Evolutionary conservation across 2,113 vertebrate species (phyloP).

Genomic region (Centropus unirufus): DNA sequence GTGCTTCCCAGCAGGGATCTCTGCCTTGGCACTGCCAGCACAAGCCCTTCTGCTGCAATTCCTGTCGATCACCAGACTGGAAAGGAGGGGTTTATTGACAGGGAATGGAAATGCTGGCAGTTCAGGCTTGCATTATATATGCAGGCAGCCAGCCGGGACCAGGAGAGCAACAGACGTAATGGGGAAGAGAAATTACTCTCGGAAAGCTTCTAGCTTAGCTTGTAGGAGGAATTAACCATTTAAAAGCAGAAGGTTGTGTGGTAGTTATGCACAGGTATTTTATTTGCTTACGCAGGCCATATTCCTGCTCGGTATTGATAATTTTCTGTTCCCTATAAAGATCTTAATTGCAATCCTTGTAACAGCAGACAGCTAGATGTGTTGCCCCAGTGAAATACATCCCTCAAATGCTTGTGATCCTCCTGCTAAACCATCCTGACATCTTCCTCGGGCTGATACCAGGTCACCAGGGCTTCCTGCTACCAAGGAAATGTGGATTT

Average conservation of each 20-base stretch:
- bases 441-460: neutral
- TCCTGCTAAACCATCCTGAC: neutral
- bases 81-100: slow-evolving; percentile 53
- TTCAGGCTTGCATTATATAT: neutral
- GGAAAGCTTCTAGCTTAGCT: slow-evolving; percentile 17
- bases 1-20: neutral
- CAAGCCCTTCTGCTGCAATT: slow-evolving; percentile 6
- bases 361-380: neutral
- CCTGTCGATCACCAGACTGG: neutral
- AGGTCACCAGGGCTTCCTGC: neutral
- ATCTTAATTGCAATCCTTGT: neutral
- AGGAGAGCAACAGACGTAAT: neutral
- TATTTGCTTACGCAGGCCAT: neutral
- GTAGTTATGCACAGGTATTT: neutral
- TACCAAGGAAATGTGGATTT: neutral
- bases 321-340: slow-evolving; percentile 6
- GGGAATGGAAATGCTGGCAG: slow-evolving; percentile 37
- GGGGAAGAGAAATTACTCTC: slow-evolving; percentile 44
- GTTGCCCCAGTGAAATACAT: neutral
- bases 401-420: neutral
- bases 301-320: neutral
- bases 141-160: slow-evolving; percentile 16
- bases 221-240: slow-evolving; percentile 21
- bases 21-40: neutral
- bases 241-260: neutral